A percentile compares a stretch with the other conserved stretches of the same genome.
Evolutionary conservation across 2,113 vertebrate species (phyloP).

Genomic region (Caloenas nicobarica): DNA sequence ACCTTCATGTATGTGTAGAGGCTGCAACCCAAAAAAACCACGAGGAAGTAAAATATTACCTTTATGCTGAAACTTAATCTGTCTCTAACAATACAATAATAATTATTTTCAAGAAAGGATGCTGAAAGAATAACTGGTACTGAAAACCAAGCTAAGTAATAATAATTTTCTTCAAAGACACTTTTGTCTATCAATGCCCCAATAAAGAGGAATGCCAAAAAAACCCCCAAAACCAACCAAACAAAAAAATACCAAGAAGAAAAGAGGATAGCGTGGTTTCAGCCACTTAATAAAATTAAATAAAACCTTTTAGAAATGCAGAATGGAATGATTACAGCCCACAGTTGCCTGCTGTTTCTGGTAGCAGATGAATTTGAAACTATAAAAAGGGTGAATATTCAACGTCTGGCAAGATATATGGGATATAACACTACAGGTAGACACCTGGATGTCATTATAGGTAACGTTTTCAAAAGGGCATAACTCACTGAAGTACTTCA

Average conservation of each 20-base stretch:
- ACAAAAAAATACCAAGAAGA: background rate
- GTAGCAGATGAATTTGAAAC: background rate
- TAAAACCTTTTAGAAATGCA: background rate
- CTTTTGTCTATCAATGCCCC: background rate
- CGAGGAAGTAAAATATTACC: background rate
- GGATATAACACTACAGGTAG: background rate
- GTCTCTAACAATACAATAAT: background rate
- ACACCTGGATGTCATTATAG: background rate
- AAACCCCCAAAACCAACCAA: background rate
- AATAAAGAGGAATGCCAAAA: background rate
- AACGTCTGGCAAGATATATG: background rate
- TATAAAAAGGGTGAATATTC: background rate
- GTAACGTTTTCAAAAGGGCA: slow-evolving; percentile 1
- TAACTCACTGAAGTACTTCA: background rate
- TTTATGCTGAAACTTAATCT: background rate
- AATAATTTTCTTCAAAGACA: background rate
- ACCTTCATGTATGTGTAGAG: background rate
- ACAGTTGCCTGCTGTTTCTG: background rate
- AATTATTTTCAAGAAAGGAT: background rate
- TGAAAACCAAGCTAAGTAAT: background rate
- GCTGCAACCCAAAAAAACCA: background rate
- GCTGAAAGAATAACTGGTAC: background rate
- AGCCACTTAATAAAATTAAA: background rate
- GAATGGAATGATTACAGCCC: background rate
- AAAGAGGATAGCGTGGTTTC: background rate